Conservation (phyloP, 2,888 invertebrate species). For the Uloborus plumipes region DNA sequence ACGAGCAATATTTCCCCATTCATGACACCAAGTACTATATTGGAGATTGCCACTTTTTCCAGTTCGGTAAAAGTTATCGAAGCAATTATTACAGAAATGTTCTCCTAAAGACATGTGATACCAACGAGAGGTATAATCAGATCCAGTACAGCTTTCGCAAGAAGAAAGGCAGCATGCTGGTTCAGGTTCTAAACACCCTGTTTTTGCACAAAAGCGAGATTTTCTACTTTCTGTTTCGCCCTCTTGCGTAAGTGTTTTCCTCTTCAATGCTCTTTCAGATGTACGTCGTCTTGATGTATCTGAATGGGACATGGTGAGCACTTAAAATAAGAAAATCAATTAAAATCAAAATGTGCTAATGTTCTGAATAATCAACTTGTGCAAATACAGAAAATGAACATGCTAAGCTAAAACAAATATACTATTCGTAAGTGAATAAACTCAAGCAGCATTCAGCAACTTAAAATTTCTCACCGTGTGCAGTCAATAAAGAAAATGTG, state of each 20-base stretch:
- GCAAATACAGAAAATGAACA: too few relatives aligned
- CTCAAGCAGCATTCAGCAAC: too few relatives aligned
- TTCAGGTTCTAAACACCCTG: conserved; percentile 20
- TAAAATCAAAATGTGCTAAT: too few relatives aligned
- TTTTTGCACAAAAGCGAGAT: conserved; percentile 41
- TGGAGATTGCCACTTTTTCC: conserved; percentile 43
- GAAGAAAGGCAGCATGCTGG: conserved; percentile 36
- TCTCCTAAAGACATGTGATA: conserved; percentile 72
- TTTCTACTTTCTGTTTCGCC: conserved; percentile 9
- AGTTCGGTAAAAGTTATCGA: conserved; percentile 72
- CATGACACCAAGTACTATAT: conserved; percentile 68
- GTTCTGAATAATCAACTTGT: too few relatives aligned
- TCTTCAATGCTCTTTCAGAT: conserved; percentile 10
- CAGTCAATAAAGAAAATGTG: too few relatives aligned
- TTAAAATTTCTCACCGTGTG: too few relatives aligned
- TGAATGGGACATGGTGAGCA: conserved; percentile 1
- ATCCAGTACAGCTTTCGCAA: conserved; percentile 69
- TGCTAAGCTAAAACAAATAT: too few relatives aligned
- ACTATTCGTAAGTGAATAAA: too few relatives aligned
- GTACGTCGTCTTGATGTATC: neutral
- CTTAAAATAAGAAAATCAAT: too few relatives aligned
- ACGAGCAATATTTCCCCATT: conserved; percentile 70
- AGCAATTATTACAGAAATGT: conserved; percentile 73
- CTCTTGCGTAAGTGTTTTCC: neutral
- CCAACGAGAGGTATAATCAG: conserved; percentile 72